These are phyloP conservation scores for Paramormyrops kingsleyae DNA, from an alignment of 2,113 vertebrate genomes.

Conservation along the genomic window DNA sequence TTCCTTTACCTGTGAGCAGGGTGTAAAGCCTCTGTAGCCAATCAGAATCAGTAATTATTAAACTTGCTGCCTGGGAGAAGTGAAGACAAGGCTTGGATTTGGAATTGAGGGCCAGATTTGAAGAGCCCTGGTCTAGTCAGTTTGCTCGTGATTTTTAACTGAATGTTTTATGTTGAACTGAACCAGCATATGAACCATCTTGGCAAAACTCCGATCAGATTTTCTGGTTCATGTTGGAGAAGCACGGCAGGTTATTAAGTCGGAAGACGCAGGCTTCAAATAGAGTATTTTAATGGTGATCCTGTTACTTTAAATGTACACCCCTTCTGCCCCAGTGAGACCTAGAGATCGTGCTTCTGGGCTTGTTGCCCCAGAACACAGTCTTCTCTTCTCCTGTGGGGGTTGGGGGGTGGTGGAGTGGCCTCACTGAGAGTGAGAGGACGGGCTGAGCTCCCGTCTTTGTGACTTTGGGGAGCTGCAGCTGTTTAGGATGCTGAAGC, in stretches of 20 bases:
- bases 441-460: conserved; percentile 15
- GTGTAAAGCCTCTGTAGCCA: too few species aligned
- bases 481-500: conserved; percentile 21
- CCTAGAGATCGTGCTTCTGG: neutral
- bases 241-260: neutral
- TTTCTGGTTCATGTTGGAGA: neutral
- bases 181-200: neutral
- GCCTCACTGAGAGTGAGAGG: neutral
- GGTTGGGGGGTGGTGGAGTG: neutral
- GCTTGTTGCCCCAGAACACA: neutral
- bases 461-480: neutral
- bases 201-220: neutral
- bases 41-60: too few species aligned
- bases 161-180: neutral
- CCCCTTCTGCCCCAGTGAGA: neutral
- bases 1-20: too few species aligned
- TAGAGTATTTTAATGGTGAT: neutral
- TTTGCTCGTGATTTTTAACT: neutral
- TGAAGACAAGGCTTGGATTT: too few species aligned
- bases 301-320: neutral
- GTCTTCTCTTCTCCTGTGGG: neutral
- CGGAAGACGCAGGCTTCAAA: neutral
- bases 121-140: neutral
- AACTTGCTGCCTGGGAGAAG: too few species aligned
- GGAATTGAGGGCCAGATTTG: too few species aligned